These are phyloP conservation scores for Phycodurus eques DNA, from an alignment of 2,113 vertebrate genomes.

Conservation along the genomic window DNA sequence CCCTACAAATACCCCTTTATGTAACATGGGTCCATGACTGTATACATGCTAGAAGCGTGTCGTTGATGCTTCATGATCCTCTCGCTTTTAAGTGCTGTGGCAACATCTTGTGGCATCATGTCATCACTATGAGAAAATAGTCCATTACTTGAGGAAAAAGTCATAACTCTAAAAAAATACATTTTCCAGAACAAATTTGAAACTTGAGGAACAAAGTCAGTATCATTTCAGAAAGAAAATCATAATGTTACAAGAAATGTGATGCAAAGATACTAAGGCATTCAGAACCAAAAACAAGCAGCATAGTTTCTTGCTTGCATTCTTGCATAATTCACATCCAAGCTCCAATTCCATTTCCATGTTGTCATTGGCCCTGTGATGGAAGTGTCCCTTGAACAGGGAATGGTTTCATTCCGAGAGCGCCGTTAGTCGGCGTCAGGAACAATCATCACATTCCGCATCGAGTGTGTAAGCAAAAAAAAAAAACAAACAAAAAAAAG, in stretches of 20 bases:
- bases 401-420: constrained; percentile 60
- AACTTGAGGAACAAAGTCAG: too few species aligned
- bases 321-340: constrained; percentile 44
- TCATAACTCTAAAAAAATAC: too few species aligned
- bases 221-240: too few species aligned
- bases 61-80: too few species aligned
- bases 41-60: too few species aligned
- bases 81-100: too few species aligned
- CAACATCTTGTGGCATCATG: too few species aligned
- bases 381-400: constrained; percentile 47
- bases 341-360: constrained; percentile 31
- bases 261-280: neutral
- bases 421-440: constrained; percentile 56
- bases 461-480: neutral
- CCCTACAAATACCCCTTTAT: too few species aligned
- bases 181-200: too few species aligned
- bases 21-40: too few species aligned
- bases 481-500: neutral
- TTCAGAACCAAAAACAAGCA: constrained; percentile 25
- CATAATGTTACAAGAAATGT: neutral
- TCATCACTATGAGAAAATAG: too few species aligned
- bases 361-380: constrained; percentile 50
- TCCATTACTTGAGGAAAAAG: too few species aligned
- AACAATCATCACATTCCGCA: constrained; percentile 55
- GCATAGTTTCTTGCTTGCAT: constrained; percentile 10